Percentiles rank a stretch among this genome's conserved stretches.
Evolutionary conservation across 2,888 invertebrate genomes (phyloP).

Genomic region (Bugula neritina): DNA sequence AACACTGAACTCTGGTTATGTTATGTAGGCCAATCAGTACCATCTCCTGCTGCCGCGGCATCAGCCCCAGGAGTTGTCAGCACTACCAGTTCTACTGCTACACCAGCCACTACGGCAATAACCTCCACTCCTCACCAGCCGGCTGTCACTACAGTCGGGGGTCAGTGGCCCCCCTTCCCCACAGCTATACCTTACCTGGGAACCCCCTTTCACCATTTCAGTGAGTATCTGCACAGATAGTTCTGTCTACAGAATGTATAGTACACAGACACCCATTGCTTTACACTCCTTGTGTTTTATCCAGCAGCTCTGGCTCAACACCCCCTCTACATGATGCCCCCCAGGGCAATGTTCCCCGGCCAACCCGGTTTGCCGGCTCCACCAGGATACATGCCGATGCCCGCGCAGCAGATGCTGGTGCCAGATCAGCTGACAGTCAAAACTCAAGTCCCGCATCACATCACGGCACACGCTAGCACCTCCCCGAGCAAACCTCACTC

Average conservation of each 20-base stretch:
- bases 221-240: not conserved
- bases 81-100: too few relatives aligned
- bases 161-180: constrained; percentile 21
- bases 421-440: constrained; percentile 17
- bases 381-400: not conserved
- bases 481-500: constrained; percentile 9
- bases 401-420: not conserved
- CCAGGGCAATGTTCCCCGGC: constrained; percentile 16
- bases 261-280: not conserved
- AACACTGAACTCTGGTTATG: too few relatives aligned
- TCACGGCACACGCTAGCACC: constrained; percentile 22
- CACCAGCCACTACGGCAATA: not conserved
- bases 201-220: constrained; percentile 7
- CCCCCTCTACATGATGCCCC: constrained; percentile 15
- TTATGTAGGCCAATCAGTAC: too few relatives aligned
- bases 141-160: not conserved
- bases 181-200: constrained; percentile 10
- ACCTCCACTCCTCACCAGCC: not conserved
- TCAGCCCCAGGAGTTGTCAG: too few relatives aligned
- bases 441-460: not conserved
- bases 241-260: not conserved
- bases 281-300: too few relatives aligned
- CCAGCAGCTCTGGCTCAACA: constrained; percentile 12
- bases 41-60: too few relatives aligned
- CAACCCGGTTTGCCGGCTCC: not conserved